Conservation (phyloP, 2,797 vertebrate species). For the Lateolabrax maculatus region DNA sequence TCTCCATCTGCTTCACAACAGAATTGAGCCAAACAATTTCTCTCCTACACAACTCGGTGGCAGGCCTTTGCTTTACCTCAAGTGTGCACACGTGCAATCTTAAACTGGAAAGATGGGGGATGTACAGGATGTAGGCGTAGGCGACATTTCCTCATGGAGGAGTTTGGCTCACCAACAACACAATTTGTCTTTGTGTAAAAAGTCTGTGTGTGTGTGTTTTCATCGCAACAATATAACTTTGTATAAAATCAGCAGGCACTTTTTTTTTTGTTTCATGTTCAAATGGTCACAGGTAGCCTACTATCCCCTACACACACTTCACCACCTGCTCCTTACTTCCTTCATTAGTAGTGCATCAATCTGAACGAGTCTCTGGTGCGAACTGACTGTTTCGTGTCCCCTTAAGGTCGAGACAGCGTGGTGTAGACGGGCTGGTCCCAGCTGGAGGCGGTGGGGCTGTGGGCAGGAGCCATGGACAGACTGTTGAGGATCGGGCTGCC, state of each 20-base stretch:
- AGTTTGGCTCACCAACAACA: slow-evolving; percentile 82
- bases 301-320: slow-evolving; percentile 40
- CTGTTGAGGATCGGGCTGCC: slow-evolving; percentile 93
- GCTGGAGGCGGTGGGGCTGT: slow-evolving; percentile 91
- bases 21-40: slow-evolving; percentile 65
- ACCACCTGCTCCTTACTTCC: slow-evolving; percentile 67
- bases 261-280: slow-evolving; percentile 74
- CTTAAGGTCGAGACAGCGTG: slow-evolving; percentile 93
- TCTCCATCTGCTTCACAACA: slow-evolving; percentile 73
- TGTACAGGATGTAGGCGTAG: slow-evolving; percentile 76
- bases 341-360: slow-evolving; percentile 85
- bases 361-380: slow-evolving; percentile 65
- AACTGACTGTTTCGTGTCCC: slow-evolving; percentile 42
- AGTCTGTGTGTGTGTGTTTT: slow-evolving; percentile 74
- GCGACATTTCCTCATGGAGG: slow-evolving; percentile 88
- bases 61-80: slow-evolving; percentile 68
- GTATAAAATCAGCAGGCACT: slow-evolving; percentile 94
- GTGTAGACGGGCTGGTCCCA: slow-evolving; percentile 99
- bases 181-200: slow-evolving; percentile 76
- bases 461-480: slow-evolving; percentile 91
- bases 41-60: slow-evolving; percentile 72
- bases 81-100: slow-evolving; percentile 65
- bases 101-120: slow-evolving; percentile 59
- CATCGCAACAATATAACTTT: slow-evolving; percentile 73
- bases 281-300: slow-evolving; percentile 72